These are phyloP conservation scores for Tholera decimalis DNA, from an alignment of 2,888 invertebrate genomes.

Conservation along the genomic window DNA sequence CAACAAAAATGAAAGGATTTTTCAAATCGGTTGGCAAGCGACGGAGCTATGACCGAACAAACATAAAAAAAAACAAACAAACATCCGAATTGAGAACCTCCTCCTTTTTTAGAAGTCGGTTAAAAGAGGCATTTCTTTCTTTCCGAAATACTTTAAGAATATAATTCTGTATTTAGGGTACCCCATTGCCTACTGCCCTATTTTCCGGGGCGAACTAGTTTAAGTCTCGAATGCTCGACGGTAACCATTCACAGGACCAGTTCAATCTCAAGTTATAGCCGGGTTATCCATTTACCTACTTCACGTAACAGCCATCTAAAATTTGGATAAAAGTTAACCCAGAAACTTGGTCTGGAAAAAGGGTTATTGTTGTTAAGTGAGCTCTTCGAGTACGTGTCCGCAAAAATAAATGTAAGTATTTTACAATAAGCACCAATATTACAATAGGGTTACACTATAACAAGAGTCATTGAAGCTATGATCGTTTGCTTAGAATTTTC, in stretches of 20 bases:
- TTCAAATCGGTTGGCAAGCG: too few relatives aligned
- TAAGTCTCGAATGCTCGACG: not conserved
- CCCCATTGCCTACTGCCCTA: conserved; percentile 39
- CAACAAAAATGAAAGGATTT: too few relatives aligned
- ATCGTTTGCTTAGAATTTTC: too few relatives aligned
- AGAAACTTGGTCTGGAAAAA: conserved; percentile 10
- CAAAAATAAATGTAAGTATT: not conserved
- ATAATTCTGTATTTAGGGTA: not conserved
- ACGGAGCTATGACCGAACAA: too few relatives aligned
- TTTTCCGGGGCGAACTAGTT: conserved; percentile 27
- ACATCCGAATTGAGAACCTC: too few relatives aligned
- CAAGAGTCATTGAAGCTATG: too few relatives aligned
- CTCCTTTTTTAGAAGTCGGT: too few relatives aligned
- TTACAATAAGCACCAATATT: too few relatives aligned
- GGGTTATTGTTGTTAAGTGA: not conserved
- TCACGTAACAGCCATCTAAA: not conserved
- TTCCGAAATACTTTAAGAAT: not conserved
- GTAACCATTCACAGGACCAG: conserved; percentile 6
- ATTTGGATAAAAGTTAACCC: conserved; percentile 8
- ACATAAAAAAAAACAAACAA: too few relatives aligned
- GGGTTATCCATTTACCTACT: conserved; percentile 35
- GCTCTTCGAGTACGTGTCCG: not conserved
- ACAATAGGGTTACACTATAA: too few relatives aligned
- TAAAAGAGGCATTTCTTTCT: too few relatives aligned
- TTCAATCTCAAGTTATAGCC: conserved; percentile 42